A percentile compares a stretch with the other conserved stretches of the same genome.
These are phyloP conservation scores for Hipparchia sbordonii DNA, from an alignment of 2,888 invertebrate species.

Conservation along the genomic window DNA sequence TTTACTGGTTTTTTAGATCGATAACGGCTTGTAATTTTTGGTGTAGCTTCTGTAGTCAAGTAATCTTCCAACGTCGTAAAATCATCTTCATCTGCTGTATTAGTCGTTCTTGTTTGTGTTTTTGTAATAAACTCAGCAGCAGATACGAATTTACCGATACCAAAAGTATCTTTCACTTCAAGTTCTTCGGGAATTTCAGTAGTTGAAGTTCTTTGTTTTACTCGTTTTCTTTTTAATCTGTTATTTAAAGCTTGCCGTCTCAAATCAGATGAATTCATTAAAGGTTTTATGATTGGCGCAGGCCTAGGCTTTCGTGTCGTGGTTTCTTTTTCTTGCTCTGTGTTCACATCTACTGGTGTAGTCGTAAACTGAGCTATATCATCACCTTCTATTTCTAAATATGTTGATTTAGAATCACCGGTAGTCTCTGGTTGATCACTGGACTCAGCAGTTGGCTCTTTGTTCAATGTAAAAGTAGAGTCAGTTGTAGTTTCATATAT, in stretches of 20 bases:
- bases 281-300: slow-evolving; percentile 47
- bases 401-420: slow-evolving; percentile 8
- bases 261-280: slow-evolving; percentile 54
- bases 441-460: slow-evolving; percentile 22
- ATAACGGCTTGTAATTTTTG: slow-evolving; percentile 44
- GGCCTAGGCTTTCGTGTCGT: slow-evolving; percentile 49
- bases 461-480: slow-evolving; percentile 18
- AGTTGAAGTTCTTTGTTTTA: slow-evolving; percentile 62
- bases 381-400: slow-evolving; percentile 18
- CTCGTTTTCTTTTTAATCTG: slow-evolving; percentile 65
- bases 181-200: slow-evolving; percentile 68
- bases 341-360: slow-evolving; percentile 10
- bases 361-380: slow-evolving; percentile 21
- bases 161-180: slow-evolving; percentile 61
- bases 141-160: slow-evolving; percentile 65
- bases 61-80: slow-evolving; percentile 56
- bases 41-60: slow-evolving; percentile 57
- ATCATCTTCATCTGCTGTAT: slow-evolving; percentile 51
- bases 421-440: slow-evolving; percentile 21
- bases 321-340: slow-evolving; percentile 35
- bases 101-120: slow-evolving; percentile 55
- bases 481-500: slow-evolving; percentile 35
- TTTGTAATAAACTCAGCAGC: slow-evolving; percentile 71
- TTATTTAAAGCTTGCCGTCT: slow-evolving; percentile 65
- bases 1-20: slow-evolving; percentile 44